phyloP scores from a whole-genome alignment of 1,140 invertebrate genomes.

The Arctopsyche grandis region DNA sequence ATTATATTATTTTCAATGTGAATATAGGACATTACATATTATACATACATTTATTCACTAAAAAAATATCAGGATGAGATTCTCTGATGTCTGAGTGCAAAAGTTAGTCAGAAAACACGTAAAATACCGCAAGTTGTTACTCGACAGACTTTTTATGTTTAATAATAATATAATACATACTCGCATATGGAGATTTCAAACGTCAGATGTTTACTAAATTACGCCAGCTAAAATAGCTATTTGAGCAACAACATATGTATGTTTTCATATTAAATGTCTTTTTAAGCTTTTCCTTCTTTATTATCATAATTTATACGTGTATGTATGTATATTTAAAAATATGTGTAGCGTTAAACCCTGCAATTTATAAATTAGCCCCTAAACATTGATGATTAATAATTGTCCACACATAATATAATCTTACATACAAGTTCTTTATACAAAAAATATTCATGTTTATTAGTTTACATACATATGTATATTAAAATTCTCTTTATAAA shows the following conservation, averaged over 20 bases:
- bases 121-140: too few relatives aligned
- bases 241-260: conserved; percentile 29
- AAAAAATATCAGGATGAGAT: neutral
- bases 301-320: neutral
- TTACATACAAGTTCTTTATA: conserved; percentile 20
- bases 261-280: neutral
- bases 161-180: too few relatives aligned
- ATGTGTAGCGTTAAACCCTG: conserved; percentile 47
- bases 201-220: neutral
- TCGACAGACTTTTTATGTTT: too few relatives aligned
- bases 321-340: neutral
- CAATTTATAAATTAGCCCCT: conserved; percentile 48
- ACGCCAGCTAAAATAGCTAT: conserved; percentile 12
- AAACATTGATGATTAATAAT: conserved; percentile 38
- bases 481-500: neutral
- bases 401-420: neutral
- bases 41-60: neutral
- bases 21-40: neutral
- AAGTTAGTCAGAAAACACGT: neutral
- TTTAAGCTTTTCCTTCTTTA: neutral
- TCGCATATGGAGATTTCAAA: neutral
- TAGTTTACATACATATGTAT: neutral
- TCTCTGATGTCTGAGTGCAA: too few relatives aligned
- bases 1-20: neutral
- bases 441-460: conserved; percentile 35